Base-by-base conservation (phyloP, 2,888 invertebrate genomes). In the Aquatica leii region DNA sequence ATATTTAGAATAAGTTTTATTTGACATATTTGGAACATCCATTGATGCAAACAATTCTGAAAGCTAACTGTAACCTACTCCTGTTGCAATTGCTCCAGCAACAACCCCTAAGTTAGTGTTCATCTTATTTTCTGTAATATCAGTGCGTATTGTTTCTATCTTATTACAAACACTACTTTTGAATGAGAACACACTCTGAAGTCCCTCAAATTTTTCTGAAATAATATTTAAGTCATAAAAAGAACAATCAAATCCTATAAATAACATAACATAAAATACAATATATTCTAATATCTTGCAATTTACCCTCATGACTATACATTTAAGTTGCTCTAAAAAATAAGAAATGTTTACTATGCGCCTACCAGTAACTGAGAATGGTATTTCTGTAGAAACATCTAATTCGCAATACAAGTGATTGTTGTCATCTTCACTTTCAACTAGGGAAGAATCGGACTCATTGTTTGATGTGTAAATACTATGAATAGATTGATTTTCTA, bases 31-130 rank as follows among this genome's bases (percentile, higher is more conserved):
- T 3, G 37, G 11, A 2, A 37, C 9, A 37, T 37, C 37, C 4
- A 37, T 3, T 37, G 37, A 37, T 37, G 37, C 11, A 37, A 3
- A 37, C 4, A 37, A 3, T 37, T 37, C 14, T 2, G 37, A 37
- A 3, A 37, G 4, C 9, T 37, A 11, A 12, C 11, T 12, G 3
- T 3, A 37, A 3, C 14, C 14, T 37, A 12, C 9, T 12, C 37
- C 14, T 3, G 9, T 12, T 37, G 24, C n/a, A n/a, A n/a, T n/a
- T n/a, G 17, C 15, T 17, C 31, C 35, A 51, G 17, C 35, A 35
- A 17, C 51, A 24, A 17, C 51, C 15, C 34, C 51, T n/a, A n/a
- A 24, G 24, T 37, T 11, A 37, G n/a, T 37, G n/a, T 37, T 37
- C 14, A 37, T 3, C n/a, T 37, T 3, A 37, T 37, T 24, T n/a